Evolutionary conservation across 2,888 invertebrate species (phyloP).

Genomic region (Physocephala rufipes): DNA sequence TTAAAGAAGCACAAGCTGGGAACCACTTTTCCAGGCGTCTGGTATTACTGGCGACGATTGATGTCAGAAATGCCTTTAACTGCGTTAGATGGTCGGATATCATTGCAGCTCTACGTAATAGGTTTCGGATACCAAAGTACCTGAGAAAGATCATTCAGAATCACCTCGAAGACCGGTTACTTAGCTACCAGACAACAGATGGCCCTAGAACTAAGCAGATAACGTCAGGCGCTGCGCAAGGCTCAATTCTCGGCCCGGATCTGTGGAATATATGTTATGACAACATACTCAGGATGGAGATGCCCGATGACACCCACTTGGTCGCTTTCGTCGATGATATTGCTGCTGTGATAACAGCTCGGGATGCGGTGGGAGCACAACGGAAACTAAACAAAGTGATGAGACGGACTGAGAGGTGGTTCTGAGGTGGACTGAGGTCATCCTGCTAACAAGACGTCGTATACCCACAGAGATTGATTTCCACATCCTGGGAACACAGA

Average conservation of each 20-base stretch:
- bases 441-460: neutral
- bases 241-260: neutral
- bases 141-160: too few species aligned
- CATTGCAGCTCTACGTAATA: neutral
- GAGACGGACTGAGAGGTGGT: neutral
- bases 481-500: neutral
- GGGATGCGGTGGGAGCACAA: neutral
- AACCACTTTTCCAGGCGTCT: neutral
- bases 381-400: neutral
- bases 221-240: neutral
- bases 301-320: neutral
- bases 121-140: too few species aligned
- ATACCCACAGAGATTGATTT: neutral
- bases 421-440: neutral
- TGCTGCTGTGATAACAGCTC: neutral
- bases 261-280: constrained; percentile 1
- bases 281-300: neutral
- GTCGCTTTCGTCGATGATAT: neutral
- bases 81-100: neutral
- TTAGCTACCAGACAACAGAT: neutral
- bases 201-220: neutral
- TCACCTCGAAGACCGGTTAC: neutral
- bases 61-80: neutral
- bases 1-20: neutral
- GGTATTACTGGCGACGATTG: neutral